phyloP scores from a whole-genome alignment of 2,113 vertebrate species.

The Clarias gariepinus region DNA sequence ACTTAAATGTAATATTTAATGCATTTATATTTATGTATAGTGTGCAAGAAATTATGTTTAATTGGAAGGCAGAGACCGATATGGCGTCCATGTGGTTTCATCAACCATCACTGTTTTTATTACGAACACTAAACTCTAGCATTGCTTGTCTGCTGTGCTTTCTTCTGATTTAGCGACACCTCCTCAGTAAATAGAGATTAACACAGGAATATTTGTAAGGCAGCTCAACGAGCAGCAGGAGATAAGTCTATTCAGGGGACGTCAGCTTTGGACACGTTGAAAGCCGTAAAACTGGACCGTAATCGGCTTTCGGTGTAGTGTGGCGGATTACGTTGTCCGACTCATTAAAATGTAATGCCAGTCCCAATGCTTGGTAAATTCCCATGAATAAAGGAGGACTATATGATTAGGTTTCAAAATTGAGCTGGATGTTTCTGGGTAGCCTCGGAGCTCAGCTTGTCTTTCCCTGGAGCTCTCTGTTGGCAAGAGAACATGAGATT shows the following conservation, averaged over 20 bases:
- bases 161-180: conserved; percentile 26
- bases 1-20: too few relatives aligned
- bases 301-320: conserved; percentile 48
- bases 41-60: not conserved
- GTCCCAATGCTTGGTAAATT: conserved; percentile 40
- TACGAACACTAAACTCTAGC: too few relatives aligned
- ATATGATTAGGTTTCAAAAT: conserved; percentile 51
- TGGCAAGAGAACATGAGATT: conserved; percentile 36
- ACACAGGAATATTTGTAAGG: conserved; percentile 34
- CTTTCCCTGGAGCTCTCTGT: conserved; percentile 25
- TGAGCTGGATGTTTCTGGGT: conserved; percentile 39
- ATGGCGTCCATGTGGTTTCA: not conserved
- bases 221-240: conserved; percentile 33
- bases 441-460: conserved; percentile 22
- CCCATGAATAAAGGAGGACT: conserved; percentile 44
- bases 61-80: not conserved
- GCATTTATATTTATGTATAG: not conserved
- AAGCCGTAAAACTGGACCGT: conserved; percentile 46
- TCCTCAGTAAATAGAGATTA: conserved; percentile 45
- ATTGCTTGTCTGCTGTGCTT: not conserved
- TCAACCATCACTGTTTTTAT: not conserved
- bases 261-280: conserved; percentile 41
- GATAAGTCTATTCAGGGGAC: conserved; percentile 45
- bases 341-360: conserved; percentile 55
- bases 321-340: conserved; percentile 48